Percentiles rank a stretch among this genome's conserved stretches.
Evolutionary conservation across 2,797 vertebrate genomes (phyloP).

Genomic region (Galago senegalensis): DNA sequence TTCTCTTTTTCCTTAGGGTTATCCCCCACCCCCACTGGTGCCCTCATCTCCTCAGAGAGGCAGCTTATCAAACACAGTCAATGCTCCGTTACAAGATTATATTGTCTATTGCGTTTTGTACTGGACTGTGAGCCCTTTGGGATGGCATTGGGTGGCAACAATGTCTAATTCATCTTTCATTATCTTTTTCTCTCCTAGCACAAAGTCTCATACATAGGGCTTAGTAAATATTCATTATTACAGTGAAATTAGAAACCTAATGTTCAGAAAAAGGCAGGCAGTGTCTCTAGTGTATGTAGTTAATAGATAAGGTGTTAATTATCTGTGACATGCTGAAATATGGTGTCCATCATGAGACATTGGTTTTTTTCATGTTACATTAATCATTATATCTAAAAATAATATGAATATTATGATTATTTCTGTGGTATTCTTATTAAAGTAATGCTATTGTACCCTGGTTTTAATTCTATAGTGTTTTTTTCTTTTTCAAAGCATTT

Average conservation of each 20-base stretch:
- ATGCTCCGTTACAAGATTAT: not conserved
- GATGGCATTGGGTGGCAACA: not conserved
- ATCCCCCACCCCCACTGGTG: not conserved
- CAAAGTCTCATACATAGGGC: not conserved
- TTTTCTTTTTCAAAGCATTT: not conserved
- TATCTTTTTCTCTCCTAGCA: not conserved
- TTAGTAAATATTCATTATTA: conserved; percentile 15
- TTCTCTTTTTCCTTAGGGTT: not conserved
- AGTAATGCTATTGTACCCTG: not conserved
- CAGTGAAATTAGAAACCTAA: not conserved
- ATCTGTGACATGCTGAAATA: not conserved
- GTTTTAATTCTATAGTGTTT: not conserved
- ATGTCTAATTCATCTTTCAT: not conserved
- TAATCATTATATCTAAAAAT: conserved; percentile 10
- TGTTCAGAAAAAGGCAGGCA: conserved; percentile 26
- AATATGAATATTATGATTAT: not conserved
- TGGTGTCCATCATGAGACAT: no score
- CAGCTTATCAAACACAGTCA: not conserved
- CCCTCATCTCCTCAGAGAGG: not conserved
- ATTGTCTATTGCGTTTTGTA: not conserved
- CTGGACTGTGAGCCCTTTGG: not conserved
- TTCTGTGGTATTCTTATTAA: not conserved
- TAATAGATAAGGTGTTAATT: conserved; percentile 9
- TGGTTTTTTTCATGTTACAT: not conserved
- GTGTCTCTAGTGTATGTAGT: not conserved